These are phyloP conservation scores for Drosophila nr. perissopoda DNA, from an alignment of 2,888 invertebrate species.

Conservation along the genomic window DNA sequence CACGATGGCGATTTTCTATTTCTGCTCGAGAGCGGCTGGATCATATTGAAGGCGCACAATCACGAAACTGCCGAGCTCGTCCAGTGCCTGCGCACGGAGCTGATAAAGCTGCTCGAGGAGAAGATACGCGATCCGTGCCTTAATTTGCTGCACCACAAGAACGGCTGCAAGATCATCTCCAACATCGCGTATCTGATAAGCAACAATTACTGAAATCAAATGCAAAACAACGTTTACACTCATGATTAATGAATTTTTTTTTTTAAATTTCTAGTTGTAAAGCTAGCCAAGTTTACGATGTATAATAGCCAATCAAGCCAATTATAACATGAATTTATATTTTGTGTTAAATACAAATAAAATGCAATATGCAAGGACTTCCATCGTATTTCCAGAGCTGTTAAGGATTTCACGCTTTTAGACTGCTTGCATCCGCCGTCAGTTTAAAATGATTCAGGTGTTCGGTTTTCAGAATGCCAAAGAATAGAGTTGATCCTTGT, in stretches of 20 bases:
- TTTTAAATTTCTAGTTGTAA: slow-evolving; percentile 7
- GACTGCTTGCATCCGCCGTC: neutral
- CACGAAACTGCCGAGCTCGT: slow-evolving; percentile 93
- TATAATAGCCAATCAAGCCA: slow-evolving; percentile 26
- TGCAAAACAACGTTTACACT: slow-evolving; percentile 5
- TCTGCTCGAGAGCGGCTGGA: slow-evolving; percentile 92
- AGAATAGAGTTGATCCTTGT: neutral
- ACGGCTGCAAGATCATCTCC: slow-evolving; percentile 90
- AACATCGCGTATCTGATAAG: slow-evolving; percentile 90
- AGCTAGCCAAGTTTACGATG: slow-evolving; percentile 18
- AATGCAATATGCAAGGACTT: slow-evolving; percentile 1
- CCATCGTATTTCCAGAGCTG: neutral
- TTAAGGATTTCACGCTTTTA: neutral
- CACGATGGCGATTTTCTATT: slow-evolving; percentile 91
- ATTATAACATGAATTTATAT: slow-evolving; percentile 2
- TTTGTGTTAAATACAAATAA: slow-evolving; percentile 7
- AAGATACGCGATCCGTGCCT: slow-evolving; percentile 93
- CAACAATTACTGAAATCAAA: slow-evolving; percentile 78
- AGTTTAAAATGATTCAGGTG: neutral
- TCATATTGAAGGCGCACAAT: slow-evolving; percentile 91
- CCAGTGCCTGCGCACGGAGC: slow-evolving; percentile 90
- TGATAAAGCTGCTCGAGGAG: slow-evolving; percentile 91
- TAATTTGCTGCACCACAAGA: slow-evolving; percentile 90
- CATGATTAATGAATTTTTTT: slow-evolving; percentile 4
- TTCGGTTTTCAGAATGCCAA: neutral